Base-by-base conservation (phyloP, 2,797 vertebrate species). In the Pogoniulus pusillus region DNA sequence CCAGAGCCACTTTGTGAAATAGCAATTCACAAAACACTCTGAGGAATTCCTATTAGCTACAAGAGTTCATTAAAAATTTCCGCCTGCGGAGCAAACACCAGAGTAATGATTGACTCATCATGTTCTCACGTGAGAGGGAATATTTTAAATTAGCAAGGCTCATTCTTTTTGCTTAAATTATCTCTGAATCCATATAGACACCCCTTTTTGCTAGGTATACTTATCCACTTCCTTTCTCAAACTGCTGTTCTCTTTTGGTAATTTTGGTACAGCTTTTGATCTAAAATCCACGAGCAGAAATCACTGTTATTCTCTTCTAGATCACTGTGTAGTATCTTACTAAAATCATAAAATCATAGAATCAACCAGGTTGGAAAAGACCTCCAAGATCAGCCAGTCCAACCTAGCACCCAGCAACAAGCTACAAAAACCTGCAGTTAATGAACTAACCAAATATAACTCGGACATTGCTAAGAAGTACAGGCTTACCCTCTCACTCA, bases 41-140 rank as follows among this genome's bases (percentile, higher is more conserved):
- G 59, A 94, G 93, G 95, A 95, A 92, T 95, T 95, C 83, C 84
- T 95, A 87, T 94, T 91, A 96, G 81, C 92, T 95, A 82, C 75
- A 87, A 57, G 83, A 95, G 91, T 93, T 96, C 93, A 95, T 96
- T 95, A 95, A 95, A 94, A 94, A 94, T 66, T 95, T 92, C 94
- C 89, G 85, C 83, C 91, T 85, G 85, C 85, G 83, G 83, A 95
- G 81, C 75, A 85, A 94, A 88, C 88, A 87, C 75, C 75, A 80
- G 55, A 91, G 93, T 92, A 94, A 95, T 91, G 93, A 95, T 93
- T 95, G 91, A 95, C 91, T 91, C 69, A 90, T 90, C 91, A 87
- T 93, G 86, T 90, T 88, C 78, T 95, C 65, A 71, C 88, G 83
- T 75, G 75, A 88, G 63, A 91, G 39, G 32, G 73, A 90, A 80